Conservation (phyloP, 2,888 invertebrate genomes). For the Ceriagrion tenellum region DNA sequence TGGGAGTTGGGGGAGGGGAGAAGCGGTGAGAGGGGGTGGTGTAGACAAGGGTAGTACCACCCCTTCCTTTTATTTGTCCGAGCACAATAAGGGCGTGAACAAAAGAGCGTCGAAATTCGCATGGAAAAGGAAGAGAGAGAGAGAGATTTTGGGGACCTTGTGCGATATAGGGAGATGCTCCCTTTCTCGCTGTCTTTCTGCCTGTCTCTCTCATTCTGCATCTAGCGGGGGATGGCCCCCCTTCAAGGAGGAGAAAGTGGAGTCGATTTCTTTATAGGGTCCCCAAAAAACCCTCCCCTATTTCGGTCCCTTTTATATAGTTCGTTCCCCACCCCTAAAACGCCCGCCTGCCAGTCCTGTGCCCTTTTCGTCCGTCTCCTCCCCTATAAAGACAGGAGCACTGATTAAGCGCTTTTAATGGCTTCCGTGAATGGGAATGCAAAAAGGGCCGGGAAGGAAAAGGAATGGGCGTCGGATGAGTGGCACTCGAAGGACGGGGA, state of each 20-base stretch:
- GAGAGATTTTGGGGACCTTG: neutral
- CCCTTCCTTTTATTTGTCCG: neutral
- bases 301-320: neutral
- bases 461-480: neutral
- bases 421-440: conserved; percentile 7
- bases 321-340: neutral
- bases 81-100: conserved; percentile 16
- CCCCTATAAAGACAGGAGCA: neutral
- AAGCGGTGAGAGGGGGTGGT: neutral
- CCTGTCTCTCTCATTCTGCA: too few species aligned
- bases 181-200: neutral
- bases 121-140: neutral
- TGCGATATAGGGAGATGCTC: neutral
- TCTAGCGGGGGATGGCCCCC: neutral
- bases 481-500: neutral
- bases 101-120: neutral
- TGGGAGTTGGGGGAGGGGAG: neutral
- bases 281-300: neutral
- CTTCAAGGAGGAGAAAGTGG: neutral
- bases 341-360: neutral
- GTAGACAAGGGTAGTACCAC: neutral
- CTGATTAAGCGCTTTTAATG: conserved; percentile 26
- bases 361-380: neutral
- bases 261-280: neutral
- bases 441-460: neutral